Evolutionary conservation across 1,140 invertebrate species (phyloP).

Genomic region (Drosophila punjabiensis): DNA sequence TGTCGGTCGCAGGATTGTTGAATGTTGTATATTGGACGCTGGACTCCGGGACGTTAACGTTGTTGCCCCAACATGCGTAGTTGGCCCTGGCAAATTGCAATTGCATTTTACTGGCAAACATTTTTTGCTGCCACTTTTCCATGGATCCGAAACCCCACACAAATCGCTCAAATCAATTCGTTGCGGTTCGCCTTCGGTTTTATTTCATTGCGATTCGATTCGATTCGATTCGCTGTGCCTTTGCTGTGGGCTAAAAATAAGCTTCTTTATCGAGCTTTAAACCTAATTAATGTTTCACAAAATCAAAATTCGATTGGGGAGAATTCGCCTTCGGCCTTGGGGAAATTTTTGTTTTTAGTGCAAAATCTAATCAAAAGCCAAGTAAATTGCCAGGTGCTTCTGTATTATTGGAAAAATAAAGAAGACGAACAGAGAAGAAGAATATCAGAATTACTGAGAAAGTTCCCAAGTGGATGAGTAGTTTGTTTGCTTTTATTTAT

Average conservation of each 20-base stretch:
- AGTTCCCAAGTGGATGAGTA: background rate
- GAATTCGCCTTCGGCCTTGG: constrained; percentile 3
- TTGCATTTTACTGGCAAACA: constrained; percentile 70
- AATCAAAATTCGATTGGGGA: constrained; percentile 24
- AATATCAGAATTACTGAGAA: background rate
- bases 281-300: constrained; percentile 46
- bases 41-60: constrained; percentile 12
- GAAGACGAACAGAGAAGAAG: background rate
- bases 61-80: constrained; percentile 40
- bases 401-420: background rate
- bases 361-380: constrained; percentile 36
- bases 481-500: background rate
- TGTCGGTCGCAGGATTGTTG: constrained; percentile 18
- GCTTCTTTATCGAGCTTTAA: constrained; percentile 27
- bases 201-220: constrained; percentile 45
- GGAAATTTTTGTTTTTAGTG: constrained; percentile 18
- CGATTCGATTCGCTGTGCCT: background rate
- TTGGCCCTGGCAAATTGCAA: constrained; percentile 58
- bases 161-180: constrained; percentile 81
- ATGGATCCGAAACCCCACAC: background rate
- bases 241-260: constrained; percentile 39
- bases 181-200: constrained; percentile 63
- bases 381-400: constrained; percentile 18
- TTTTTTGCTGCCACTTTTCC: constrained; percentile 62
- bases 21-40: background rate